Evolutionary conservation across 2,888 invertebrate species (phyloP).

Genomic region (Luperina testacea): DNA sequence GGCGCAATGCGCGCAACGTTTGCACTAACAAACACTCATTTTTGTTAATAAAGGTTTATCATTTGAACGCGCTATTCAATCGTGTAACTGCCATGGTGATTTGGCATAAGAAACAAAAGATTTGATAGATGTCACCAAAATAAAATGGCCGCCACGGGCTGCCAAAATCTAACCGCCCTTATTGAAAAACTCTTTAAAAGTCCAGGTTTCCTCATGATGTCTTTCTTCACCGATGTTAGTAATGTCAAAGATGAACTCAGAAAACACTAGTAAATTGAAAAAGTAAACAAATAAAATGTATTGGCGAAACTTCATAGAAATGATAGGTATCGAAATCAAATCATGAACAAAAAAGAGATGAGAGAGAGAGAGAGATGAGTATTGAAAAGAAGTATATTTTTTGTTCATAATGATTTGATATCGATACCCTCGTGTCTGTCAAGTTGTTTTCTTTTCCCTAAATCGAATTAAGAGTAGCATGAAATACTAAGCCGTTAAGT

Average conservation of each 20-base stretch:
- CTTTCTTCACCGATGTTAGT: background rate
- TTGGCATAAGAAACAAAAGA: no score
- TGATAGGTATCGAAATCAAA: background rate
- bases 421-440: background rate
- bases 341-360: background rate
- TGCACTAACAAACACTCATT: no score
- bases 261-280: background rate
- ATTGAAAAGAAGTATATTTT: background rate
- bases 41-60: no score
- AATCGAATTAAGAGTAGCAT: slow-evolving; percentile 11
- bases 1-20: no score
- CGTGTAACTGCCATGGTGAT: no score
- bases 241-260: background rate
- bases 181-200: background rate
- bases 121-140: no score
- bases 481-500: slow-evolving; percentile 17
- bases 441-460: slow-evolving; percentile 5
- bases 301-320: background rate
- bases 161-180: no score
- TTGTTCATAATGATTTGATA: background rate
- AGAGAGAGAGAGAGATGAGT: no score
- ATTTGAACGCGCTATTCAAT: no score
- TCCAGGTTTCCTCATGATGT: background rate
- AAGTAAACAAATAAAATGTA: background rate
- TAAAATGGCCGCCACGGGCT: no score